These are phyloP conservation scores for Copsychus sechellarum DNA, from an alignment of 2,113 vertebrate genomes.

Conservation along the genomic window DNA sequence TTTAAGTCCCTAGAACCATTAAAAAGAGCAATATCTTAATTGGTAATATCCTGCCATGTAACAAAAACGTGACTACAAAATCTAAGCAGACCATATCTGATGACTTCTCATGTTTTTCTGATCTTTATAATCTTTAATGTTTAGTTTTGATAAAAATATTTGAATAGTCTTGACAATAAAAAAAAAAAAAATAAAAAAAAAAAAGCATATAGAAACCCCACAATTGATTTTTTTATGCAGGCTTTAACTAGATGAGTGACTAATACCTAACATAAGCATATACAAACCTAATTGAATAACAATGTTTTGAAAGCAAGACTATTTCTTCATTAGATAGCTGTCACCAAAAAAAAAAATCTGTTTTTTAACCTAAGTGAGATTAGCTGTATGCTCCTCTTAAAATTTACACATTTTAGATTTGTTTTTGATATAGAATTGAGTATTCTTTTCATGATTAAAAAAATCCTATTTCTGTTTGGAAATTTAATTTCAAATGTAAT, in stretches of 20 bases:
- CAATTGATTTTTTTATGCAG: neutral
- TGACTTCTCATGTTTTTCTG: neutral
- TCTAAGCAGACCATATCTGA: neutral
- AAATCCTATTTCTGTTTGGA: neutral
- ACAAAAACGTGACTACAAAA: neutral
- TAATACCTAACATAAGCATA: neutral
- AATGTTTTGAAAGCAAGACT: neutral
- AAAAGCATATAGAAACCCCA: neutral
- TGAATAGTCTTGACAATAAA: neutral
- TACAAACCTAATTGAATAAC: neutral
- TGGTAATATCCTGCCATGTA: neutral
- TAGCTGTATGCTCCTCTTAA: neutral
- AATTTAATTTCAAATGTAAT: neutral
- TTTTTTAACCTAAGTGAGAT: neutral
- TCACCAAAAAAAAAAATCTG: neutral
- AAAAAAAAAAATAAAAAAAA: neutral
- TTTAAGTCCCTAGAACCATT: neutral
- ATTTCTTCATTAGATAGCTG: neutral
- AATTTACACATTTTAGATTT: neutral
- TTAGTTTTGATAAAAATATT: neutral
- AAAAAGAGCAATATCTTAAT: neutral
- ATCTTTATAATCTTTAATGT: neutral
- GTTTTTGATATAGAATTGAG: neutral
- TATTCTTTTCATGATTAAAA: neutral
- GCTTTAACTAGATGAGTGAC: neutral